Evolutionary conservation across 2,888 invertebrate genomes (phyloP).

Genomic region (Mesoligia furuncula): DNA sequence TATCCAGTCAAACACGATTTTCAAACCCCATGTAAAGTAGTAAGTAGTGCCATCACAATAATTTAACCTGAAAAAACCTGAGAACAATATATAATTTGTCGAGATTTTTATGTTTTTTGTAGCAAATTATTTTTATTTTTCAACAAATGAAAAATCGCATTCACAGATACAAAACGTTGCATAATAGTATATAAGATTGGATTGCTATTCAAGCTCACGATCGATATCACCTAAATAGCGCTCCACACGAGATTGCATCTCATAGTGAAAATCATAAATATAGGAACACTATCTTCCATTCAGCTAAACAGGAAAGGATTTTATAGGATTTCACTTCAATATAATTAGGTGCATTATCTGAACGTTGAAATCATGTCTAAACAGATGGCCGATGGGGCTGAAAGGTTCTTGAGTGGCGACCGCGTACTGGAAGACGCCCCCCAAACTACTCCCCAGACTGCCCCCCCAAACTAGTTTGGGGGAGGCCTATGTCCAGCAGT

Average conservation of each 20-base stretch:
- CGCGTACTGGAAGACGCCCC: no score
- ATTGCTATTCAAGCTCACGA: constrained; percentile 3
- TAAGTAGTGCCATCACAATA: background rate
- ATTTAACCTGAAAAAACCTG: background rate
- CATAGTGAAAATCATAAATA: background rate
- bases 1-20: background rate
- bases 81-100: no score
- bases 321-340: background rate
- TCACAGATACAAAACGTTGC: background rate
- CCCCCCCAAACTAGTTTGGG: no score
- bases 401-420: background rate
- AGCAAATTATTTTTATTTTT: background rate
- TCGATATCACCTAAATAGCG: constrained; percentile 4
- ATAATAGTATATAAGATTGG: background rate
- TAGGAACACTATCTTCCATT: constrained; percentile 1
- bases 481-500: background rate
- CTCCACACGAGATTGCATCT: background rate
- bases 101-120: background rate
- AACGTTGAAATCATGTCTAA: background rate
- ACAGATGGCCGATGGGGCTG: background rate
- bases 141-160: background rate
- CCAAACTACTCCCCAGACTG: no score
- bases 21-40: background rate
- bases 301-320: background rate
- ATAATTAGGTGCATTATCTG: background rate